These are phyloP conservation scores for Cheirogaleus medius DNA, from an alignment of 2,113 vertebrate genomes.

Conservation along the genomic window DNA sequence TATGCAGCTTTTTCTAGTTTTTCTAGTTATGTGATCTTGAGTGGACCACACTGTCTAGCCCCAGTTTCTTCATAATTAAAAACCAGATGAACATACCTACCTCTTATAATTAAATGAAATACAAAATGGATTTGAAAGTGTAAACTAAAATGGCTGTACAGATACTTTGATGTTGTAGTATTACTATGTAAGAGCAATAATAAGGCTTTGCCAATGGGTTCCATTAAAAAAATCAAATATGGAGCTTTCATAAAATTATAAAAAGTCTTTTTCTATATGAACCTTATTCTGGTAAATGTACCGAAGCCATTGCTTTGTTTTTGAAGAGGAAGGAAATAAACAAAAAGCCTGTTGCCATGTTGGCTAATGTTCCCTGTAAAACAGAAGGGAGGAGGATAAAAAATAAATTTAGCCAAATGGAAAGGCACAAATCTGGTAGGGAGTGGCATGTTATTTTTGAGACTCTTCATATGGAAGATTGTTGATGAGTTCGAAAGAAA, in stretches of 20 bases:
- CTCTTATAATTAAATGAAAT: background rate
- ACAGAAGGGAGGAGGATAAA: constrained; percentile 80
- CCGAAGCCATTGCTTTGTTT: constrained; percentile 72
- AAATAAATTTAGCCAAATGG: constrained; percentile 80
- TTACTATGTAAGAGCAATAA: background rate
- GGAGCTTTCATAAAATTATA: background rate
- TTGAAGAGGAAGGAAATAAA: constrained; percentile 83
- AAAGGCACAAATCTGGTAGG: constrained; percentile 76
- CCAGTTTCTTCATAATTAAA: background rate
- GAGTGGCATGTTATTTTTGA: constrained; percentile 67
- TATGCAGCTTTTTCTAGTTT: background rate
- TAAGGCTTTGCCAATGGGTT: background rate
- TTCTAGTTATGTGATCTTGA: background rate
- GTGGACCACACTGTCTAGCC: no score
- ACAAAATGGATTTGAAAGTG: background rate
- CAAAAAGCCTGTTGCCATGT: constrained; percentile 81
- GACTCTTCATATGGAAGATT: constrained; percentile 49
- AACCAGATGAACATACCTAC: background rate
- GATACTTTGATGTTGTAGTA: background rate
- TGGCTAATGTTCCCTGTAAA: constrained; percentile 79
- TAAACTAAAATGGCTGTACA: background rate
- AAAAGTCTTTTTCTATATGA: constrained; percentile 23
- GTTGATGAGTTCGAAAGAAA: background rate
- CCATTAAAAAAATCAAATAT: background rate
- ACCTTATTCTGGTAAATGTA: constrained; percentile 68